Evolutionary conservation across 2,113 vertebrate species (phyloP), one percentile per base, ranked within the genome.

Genomic region (Reinhardtius hippoglossoides): DNA sequence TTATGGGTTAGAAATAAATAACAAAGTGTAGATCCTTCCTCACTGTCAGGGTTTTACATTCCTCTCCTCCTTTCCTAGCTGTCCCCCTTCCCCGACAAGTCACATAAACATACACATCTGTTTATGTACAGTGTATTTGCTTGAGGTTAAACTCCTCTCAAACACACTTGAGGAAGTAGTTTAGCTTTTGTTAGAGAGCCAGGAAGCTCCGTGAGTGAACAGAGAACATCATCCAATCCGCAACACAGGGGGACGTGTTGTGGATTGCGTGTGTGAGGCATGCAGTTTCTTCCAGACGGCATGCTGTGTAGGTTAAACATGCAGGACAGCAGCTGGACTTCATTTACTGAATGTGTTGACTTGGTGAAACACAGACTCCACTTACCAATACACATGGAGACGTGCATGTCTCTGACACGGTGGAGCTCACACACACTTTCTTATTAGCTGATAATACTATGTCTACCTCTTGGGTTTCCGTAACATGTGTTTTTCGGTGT

Each of bases 261-360:
- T 72, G 81, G 5, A 78, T 67, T 50, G 59, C 20, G 10, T 14
- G 15, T 52, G 56, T 67, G 16, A 62, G 35, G 27, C 74, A 79
- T 81, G 81, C 84, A n/a, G 27, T 42, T 61, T 26, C n/a, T 48
- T 65, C 1, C n/a, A 48, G 24, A 60, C 23, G 9, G 57, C 80
- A 81, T 60, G 86, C 86, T 58, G 60, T 37, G 66, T 40, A 67
- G 56, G 40, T 76, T 56, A 70, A 73, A 84, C 89, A 81, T 92
- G 86, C 86, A 71, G 61, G 58, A 66, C 57, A 46, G 61, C 4
- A 40, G 60, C 66, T 31, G 16, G 15, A 55, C 0, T 26, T 1
- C 56, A 26, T 42, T 42, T 42, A 42, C 12, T 3, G 10, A 42
- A 42, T 42, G 35, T 9, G 35, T 9, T 37, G 24, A 57, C 20